Conservation (phyloP, 2,888 invertebrate species). For the Spialia ferax region DNA sequence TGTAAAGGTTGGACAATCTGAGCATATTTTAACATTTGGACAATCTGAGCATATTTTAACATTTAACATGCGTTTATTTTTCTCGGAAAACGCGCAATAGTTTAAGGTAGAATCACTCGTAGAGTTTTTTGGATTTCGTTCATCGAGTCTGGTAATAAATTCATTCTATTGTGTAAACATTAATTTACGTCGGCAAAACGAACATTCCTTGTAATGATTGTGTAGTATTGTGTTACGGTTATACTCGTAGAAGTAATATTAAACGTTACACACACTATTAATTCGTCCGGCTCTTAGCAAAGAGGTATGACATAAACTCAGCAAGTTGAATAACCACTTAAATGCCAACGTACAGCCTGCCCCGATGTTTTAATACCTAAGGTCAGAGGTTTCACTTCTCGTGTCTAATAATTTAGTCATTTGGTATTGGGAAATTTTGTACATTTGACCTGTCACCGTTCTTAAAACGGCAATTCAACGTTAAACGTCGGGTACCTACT, state of each 20-base stretch:
- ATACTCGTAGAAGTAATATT: slow-evolving; percentile 11
- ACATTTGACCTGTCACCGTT: neutral
- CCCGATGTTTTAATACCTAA: slow-evolving; percentile 4
- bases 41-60: slow-evolving; percentile 7
- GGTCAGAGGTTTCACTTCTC: slow-evolving; percentile 25
- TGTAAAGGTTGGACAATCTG: slow-evolving; percentile 17
- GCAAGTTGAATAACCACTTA: slow-evolving; percentile 27
- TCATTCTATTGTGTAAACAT: too few relatives aligned
- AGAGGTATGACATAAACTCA: slow-evolving; percentile 15
- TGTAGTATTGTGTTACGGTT: too few relatives aligned
- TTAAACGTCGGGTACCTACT: neutral
- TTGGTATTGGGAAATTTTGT: slow-evolving; percentile 8
- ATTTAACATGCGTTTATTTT: neutral
- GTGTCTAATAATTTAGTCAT: slow-evolving; percentile 12
- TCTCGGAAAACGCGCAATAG: neutral
- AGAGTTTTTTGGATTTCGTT: neutral
- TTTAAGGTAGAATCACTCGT: neutral
- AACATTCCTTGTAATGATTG: slow-evolving; percentile 2
- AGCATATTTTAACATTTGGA: slow-evolving; percentile 4
- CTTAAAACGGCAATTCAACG: neutral
- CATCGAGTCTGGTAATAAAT: neutral
- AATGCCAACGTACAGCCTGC: slow-evolving; percentile 24
- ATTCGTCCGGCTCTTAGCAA: slow-evolving; percentile 1
- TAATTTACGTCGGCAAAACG: neutral
- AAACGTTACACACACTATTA: slow-evolving; percentile 24